A percentile compares a stretch with the other conserved stretches of the same genome.
Conservation (phyloP, 2,888 invertebrate genomes). For the Ceramica pisi region DNA sequence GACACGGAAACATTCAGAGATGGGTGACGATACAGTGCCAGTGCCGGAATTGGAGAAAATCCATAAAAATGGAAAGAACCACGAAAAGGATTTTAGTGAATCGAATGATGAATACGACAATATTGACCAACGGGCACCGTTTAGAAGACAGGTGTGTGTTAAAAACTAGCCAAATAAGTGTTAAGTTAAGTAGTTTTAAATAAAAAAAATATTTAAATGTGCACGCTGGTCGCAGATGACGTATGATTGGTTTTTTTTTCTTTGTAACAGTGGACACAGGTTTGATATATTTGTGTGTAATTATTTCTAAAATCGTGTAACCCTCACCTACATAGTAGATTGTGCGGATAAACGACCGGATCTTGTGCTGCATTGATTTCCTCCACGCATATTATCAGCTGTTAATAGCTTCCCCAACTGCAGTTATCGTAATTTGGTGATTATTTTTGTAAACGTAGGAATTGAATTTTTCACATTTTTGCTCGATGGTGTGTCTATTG, state of each 20-base stretch:
- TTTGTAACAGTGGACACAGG: slow-evolving; percentile 51
- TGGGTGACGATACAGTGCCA: slow-evolving; percentile 77
- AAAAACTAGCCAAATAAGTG: slow-evolving; percentile 47
- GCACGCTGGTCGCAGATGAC: slow-evolving; percentile 14
- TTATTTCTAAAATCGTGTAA: slow-evolving; percentile 22
- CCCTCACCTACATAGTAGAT: slow-evolving; percentile 49
- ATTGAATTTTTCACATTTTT: background rate
- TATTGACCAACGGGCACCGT: slow-evolving; percentile 70
- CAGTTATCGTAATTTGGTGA: slow-evolving; percentile 20
- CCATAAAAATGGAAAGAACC: slow-evolving; percentile 71
- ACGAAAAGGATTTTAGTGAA: slow-evolving; percentile 72
- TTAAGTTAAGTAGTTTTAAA: background rate
- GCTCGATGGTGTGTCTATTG: slow-evolving; percentile 2
- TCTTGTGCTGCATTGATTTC: slow-evolving; percentile 20
- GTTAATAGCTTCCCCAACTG: slow-evolving; percentile 20
- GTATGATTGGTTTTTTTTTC: slow-evolving; percentile 15
- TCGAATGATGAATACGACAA: slow-evolving; percentile 65
- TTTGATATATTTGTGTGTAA: slow-evolving; percentile 37
- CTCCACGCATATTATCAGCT: slow-evolving; percentile 19
- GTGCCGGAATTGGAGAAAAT: slow-evolving; percentile 82
- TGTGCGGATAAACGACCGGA: slow-evolving; percentile 40
- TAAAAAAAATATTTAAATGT: background rate
- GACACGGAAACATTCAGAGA: slow-evolving; percentile 68
- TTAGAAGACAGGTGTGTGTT: slow-evolving; percentile 84
- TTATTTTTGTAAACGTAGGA: background rate